A percentile compares a stretch with the other conserved stretches of the same genome.
Conservation (phyloP, 2,797 vertebrate genomes). For the Fringilla coelebs region DNA sequence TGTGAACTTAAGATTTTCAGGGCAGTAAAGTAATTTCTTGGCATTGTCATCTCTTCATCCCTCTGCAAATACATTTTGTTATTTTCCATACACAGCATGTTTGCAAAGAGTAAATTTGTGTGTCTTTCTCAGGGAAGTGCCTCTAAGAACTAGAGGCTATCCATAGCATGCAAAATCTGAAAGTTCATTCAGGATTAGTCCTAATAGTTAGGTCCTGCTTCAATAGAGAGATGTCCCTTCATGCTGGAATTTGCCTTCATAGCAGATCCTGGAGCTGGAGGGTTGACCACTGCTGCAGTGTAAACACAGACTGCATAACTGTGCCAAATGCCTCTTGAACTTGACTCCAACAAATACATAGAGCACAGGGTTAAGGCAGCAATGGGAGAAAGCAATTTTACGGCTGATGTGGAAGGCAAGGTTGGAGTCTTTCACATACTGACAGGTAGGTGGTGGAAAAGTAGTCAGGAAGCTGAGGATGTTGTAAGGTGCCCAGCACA, state of each 20-base stretch:
- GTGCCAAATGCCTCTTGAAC: slow-evolving; percentile 84
- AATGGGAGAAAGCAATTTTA: slow-evolving; percentile 88
- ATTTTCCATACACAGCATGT: not conserved
- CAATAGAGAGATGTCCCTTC: slow-evolving; percentile 69
- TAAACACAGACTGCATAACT: not conserved
- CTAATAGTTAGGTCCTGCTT: not conserved
- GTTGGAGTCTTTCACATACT: slow-evolving; percentile 2
- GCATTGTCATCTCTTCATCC: not conserved
- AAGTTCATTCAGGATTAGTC: not conserved
- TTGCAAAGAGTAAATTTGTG: not conserved
- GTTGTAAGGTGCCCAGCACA: slow-evolving; percentile 94
- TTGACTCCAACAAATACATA: slow-evolving; percentile 92
- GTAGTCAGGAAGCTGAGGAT: slow-evolving; percentile 78
- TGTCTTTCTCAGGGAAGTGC: not conserved
- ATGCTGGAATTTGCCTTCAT: slow-evolving; percentile 8
- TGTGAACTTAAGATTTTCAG: not conserved
- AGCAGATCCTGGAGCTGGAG: not conserved
- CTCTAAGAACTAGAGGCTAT: not conserved
- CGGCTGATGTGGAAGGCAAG: slow-evolving; percentile 77
- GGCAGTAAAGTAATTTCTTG: not conserved
- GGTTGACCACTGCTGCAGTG: not conserved
- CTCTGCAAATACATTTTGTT: not conserved
- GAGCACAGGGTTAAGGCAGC: slow-evolving; percentile 91
- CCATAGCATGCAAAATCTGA: not conserved
- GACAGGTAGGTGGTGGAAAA: slow-evolving; percentile 66